Percentiles rank a stretch among this genome's conserved stretches.
Evolutionary conservation across 2,888 invertebrate genomes (phyloP).

Genomic region (Arctia plantaginis): DNA sequence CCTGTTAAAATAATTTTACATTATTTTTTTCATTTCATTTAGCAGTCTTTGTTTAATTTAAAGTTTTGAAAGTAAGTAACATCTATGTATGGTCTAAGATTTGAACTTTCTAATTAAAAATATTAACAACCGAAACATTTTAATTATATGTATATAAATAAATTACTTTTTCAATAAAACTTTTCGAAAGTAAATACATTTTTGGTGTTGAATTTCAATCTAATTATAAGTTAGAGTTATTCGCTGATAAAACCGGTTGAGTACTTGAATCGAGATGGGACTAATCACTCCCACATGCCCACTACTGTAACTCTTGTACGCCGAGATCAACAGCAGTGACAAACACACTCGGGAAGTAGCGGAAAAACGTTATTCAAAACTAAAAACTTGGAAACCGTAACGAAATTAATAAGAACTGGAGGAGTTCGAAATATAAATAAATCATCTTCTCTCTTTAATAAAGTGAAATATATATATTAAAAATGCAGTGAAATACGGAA

Average conservation of each 20-base stretch:
- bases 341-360: background rate
- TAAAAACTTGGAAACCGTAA: background rate
- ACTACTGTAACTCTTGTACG: background rate
- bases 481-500: too few relatives aligned
- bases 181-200: background rate
- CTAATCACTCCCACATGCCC: background rate
- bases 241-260: background rate
- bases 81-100: background rate
- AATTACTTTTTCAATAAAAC: background rate
- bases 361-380: background rate
- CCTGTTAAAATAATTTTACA: too few relatives aligned
- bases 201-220: background rate
- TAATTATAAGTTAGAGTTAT: background rate
- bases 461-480: background rate
- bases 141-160: background rate
- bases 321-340: too few relatives aligned
- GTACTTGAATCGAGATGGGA: background rate
- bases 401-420: background rate
- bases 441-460: too few relatives aligned
- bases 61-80: background rate
- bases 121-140: conserved; percentile 1
- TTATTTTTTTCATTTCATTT: background rate
- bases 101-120: background rate
- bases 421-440: background rate
- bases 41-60: background rate